Conservation (phyloP, 2,113 vertebrate species). For the Rhinogobius similis region DNA sequence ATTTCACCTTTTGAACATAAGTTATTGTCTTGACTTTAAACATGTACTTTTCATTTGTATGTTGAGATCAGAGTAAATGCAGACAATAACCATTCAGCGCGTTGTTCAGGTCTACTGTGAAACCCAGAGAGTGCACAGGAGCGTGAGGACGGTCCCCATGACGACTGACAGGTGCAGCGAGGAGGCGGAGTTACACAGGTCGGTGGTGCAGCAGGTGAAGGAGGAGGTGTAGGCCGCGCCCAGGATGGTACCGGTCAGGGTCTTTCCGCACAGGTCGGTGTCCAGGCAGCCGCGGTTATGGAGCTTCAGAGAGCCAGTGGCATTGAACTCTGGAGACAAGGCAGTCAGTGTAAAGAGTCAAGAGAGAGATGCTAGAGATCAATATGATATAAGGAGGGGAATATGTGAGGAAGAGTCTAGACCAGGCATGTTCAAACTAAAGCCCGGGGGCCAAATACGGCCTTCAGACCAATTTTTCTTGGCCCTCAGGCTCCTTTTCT, state of each 20-base stretch:
- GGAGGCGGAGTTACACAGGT: conserved; percentile 51
- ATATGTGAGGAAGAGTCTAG: no score
- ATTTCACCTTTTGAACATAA: no score
- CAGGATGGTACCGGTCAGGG: conserved; percentile 12
- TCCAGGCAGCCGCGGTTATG: conserved; percentile 51
- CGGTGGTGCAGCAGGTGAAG: conserved; percentile 44
- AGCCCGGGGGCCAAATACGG: no score
- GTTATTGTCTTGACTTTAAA: no score
- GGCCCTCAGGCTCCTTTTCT: no score
- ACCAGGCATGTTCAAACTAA: no score
- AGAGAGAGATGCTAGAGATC: no score
- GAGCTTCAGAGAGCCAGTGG: background rate
- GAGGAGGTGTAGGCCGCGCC: conserved; percentile 17
- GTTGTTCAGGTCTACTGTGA: conserved; percentile 13
- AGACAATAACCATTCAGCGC: background rate
- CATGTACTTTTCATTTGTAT: no score
- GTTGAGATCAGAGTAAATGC: no score
- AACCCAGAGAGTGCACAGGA: conserved; percentile 38
- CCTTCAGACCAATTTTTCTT: no score
- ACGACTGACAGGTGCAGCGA: conserved; percentile 41
- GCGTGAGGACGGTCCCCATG: conserved; percentile 27
- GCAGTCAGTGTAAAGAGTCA: no score
- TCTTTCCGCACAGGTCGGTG: conserved; percentile 37
- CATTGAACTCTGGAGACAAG: conserved; percentile 48
- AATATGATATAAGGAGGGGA: no score